Conservation (phyloP, 2,888 invertebrate genomes). For the Hydropsyche betteni region DNA sequence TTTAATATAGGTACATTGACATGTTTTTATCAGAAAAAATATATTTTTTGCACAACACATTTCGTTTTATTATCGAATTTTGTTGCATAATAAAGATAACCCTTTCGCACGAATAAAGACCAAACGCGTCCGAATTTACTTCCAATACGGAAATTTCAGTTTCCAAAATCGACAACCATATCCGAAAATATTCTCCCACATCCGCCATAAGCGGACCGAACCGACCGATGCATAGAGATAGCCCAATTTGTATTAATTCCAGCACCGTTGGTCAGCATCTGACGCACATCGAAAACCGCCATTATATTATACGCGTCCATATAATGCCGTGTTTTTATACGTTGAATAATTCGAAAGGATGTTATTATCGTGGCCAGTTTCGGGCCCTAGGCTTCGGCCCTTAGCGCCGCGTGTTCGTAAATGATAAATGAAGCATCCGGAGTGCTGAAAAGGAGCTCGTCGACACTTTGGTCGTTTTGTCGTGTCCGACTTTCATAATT, state of each 20-base stretch:
- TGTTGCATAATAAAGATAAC: neutral
- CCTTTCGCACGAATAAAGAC: constrained; percentile 2
- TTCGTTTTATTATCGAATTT: constrained; percentile 12
- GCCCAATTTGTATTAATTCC: constrained; percentile 25
- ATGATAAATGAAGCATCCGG: constrained; percentile 4
- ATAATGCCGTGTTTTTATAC: neutral
- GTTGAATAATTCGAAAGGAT: neutral
- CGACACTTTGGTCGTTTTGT: neutral
- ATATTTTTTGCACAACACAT: neutral
- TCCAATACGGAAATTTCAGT: neutral
- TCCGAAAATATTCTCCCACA: constrained; percentile 5
- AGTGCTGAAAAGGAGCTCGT: too few relatives aligned
- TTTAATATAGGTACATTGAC: too few relatives aligned
- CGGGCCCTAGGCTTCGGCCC: too few relatives aligned
- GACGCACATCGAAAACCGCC: neutral
- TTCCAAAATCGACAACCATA: neutral
- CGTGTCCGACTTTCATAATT: constrained; percentile 9
- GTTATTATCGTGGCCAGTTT: too few relatives aligned
- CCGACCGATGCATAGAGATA: constrained; percentile 24
- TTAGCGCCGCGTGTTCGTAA: neutral
- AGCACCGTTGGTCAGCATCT: neutral
- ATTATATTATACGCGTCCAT: neutral
- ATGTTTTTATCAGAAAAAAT: too few relatives aligned
- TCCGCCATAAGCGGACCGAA: neutral
- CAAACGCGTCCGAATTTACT: neutral